Base-by-base conservation (phyloP, 2,797 vertebrate genomes). In the Sus cebifrons region DNA sequence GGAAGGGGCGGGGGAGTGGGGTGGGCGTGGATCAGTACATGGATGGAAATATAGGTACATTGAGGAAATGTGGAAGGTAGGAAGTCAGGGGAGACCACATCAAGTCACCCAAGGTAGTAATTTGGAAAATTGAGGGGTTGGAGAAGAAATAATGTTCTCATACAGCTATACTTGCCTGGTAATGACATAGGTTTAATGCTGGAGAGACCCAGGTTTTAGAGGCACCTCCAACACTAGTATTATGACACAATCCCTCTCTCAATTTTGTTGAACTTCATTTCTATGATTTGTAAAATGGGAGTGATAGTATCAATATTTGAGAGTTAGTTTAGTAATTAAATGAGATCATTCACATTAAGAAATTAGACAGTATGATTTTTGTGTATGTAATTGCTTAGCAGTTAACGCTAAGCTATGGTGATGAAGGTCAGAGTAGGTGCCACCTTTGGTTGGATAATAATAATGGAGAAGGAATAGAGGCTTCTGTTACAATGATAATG, bases 1-100 rank as follows among this genome's bases (percentile, higher is more conserved):
- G 23, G 54, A 7, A 27, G 9, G 4, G 25, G 3, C 2, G 5
- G 1, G 4, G 15, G 0, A 4, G 32, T 10, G 83, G n/a, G 12
- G 18, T 7, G 7, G 20, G 2, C 62, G 5, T 15, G 62, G 4
- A 5, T 54, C 18, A 10, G 65, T 62, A 1, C 49, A 60, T 68
- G 18, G n/a, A 21, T 62, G 17, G 23, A 71, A 56, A 84, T 12
- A 16, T 40, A 52, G 52, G 3, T 20, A 52, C 52, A 64, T 40
- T 44, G 54, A 11, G 14, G 25, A 52, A 27, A 58, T 5, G 25
- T 86, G 15, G 20, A 71, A 18, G 40, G 21, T 56, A 64, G 18
- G 16, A 65, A 60, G 68, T 36, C 21, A 68, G 36, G 25, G n/a
- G n/a, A 71, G 49, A 67, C 56, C 12, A 85, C 12, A 21, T 20